These are phyloP conservation scores for Thripadectes ignobilis DNA, from an alignment of 2,797 vertebrate genomes.

Conservation along the genomic window DNA sequence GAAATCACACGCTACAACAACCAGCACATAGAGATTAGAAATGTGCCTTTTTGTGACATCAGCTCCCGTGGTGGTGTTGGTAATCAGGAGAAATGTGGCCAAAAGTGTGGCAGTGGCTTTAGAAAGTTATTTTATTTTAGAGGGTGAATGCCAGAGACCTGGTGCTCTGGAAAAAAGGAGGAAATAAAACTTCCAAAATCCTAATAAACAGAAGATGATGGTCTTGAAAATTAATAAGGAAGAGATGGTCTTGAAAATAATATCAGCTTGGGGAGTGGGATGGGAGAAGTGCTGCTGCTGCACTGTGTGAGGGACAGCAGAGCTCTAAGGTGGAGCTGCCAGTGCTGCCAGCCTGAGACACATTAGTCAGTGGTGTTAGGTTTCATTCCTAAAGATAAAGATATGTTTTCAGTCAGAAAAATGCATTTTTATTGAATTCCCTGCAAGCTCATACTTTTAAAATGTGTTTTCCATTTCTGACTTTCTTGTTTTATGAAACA, in stretches of 20 bases:
- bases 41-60: background rate
- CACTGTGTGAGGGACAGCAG: accelerated
- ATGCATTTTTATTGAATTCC: constrained; percentile 61
- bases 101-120: background rate
- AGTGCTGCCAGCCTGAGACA: constrained; percentile 49
- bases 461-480: constrained; percentile 70
- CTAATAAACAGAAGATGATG: background rate
- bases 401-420: constrained; percentile 62
- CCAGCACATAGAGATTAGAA: background rate
- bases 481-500: constrained; percentile 53
- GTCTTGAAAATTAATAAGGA: background rate
- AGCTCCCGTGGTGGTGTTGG: accelerated
- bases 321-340: constrained; percentile 12
- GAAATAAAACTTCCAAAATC: background rate
- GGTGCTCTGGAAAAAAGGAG: background rate
- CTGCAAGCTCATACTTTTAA: constrained; percentile 46
- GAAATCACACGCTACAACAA: background rate
- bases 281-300: background rate
- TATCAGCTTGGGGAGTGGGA: background rate
- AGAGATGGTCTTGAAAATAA: background rate
- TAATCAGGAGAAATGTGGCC: background rate
- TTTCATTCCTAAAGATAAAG: constrained; percentile 71
- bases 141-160: background rate
- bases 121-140: background rate
- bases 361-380: constrained; percentile 57